These are phyloP conservation scores for Pachyramphus minor DNA, from an alignment of 2,113 vertebrate species.

Conservation along the genomic window DNA sequence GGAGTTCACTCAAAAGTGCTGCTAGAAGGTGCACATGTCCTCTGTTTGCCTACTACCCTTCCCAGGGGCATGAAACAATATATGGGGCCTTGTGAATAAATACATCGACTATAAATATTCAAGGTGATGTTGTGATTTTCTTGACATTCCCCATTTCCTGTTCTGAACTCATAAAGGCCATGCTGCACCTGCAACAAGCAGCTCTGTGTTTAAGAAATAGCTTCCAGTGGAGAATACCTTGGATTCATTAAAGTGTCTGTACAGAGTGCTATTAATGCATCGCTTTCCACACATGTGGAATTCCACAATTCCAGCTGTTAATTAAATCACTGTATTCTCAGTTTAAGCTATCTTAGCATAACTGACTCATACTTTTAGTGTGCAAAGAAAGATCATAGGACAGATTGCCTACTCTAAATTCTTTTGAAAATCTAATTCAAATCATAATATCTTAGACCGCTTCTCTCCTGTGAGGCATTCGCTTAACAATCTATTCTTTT, in stretches of 20 bases:
- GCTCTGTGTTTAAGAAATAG: neutral
- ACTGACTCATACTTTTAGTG: neutral
- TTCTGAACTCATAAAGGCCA: neutral
- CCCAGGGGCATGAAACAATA: neutral
- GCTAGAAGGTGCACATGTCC: rapidly evolving
- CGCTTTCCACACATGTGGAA: neutral
- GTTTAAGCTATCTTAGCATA: neutral
- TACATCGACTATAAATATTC: neutral
- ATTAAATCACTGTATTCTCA: slow-evolving; percentile 14
- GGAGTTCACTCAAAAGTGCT: neutral
- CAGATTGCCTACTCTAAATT: slow-evolving; percentile 53
- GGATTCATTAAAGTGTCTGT: neutral
- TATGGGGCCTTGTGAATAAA: neutral
- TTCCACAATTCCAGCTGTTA: neutral
- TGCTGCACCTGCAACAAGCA: neutral
- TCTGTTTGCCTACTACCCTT: neutral
- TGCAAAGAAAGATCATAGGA: slow-evolving; percentile 57
- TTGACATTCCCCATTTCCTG: neutral
- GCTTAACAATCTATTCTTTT: slow-evolving; percentile 35
- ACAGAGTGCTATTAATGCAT: neutral
- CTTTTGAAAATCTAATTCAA: slow-evolving; percentile 57
- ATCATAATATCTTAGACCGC: slow-evolving; percentile 27
- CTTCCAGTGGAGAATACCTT: neutral
- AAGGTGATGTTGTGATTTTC: neutral
- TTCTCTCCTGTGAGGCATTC: slow-evolving; percentile 37